These are phyloP conservation scores for Trichacis sp. DNA, from an alignment of 2,888 invertebrate genomes.

Conservation along the genomic window DNA sequence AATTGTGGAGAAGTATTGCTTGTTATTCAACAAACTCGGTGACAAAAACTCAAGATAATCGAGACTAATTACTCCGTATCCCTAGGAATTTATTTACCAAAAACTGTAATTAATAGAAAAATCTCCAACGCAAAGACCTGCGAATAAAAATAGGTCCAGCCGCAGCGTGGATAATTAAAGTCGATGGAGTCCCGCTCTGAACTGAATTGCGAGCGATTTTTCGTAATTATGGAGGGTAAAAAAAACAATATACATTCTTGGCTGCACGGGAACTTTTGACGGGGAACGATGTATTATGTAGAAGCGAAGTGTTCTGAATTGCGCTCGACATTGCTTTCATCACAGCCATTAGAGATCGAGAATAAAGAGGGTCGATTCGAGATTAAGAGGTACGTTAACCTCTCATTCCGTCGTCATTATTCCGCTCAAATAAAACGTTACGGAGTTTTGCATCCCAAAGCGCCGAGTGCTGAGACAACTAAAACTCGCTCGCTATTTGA, in stretches of 20 bases:
- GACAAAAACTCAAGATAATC: no score
- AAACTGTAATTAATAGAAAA: no score
- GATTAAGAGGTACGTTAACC: slow-evolving; percentile 40
- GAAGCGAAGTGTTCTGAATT: slow-evolving; percentile 23
- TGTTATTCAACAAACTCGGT: no score
- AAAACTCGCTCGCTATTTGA: no score
- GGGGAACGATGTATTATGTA: slow-evolving; percentile 36
- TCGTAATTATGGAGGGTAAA: neutral
- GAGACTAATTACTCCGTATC: no score
- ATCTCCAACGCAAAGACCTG: no score
- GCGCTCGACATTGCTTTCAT: slow-evolving; percentile 31
- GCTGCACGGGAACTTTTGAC: slow-evolving; percentile 23
- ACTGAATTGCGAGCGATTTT: neutral
- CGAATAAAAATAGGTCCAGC: no score
- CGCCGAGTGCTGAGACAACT: neutral
- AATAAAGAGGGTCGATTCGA: slow-evolving; percentile 40
- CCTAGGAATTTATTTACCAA: no score
- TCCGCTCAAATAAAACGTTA: slow-evolving; percentile 13
- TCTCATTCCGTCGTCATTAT: slow-evolving; percentile 21
- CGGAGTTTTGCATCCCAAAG: neutral
- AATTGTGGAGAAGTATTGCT: no score
- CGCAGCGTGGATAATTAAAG: neutral
- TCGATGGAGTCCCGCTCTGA: neutral
- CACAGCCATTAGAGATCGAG: slow-evolving; percentile 30
- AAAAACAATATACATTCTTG: neutral